These are phyloP conservation scores for Hyperopisus bebe DNA, from an alignment of 2,113 vertebrate genomes.

Conservation along the genomic window DNA sequence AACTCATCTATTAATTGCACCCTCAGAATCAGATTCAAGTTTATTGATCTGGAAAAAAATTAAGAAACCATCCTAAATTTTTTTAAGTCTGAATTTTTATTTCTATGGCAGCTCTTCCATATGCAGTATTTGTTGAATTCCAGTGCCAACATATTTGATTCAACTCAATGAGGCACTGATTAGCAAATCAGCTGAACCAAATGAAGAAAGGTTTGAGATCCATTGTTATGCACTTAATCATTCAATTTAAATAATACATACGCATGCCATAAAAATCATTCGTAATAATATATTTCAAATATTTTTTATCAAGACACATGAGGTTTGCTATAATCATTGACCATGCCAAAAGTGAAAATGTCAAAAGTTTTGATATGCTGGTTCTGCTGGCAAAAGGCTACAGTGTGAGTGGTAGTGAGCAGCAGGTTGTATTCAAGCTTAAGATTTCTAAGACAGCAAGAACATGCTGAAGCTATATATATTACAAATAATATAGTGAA, in stretches of 20 bases:
- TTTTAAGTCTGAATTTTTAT: neutral
- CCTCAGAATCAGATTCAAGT: neutral
- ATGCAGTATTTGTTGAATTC: neutral
- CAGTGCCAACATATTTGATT: neutral
- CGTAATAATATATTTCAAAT: neutral
- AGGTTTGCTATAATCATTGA: neutral
- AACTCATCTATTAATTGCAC: neutral
- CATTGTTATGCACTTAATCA: neutral
- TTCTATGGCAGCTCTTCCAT: neutral
- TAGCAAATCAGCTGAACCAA: neutral
- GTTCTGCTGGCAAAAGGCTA: neutral
- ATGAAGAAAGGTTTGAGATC: neutral
- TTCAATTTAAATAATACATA: neutral
- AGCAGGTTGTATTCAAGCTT: neutral
- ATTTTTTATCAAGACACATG: neutral
- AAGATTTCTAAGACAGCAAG: neutral
- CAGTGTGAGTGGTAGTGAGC: neutral
- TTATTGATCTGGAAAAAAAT: neutral
- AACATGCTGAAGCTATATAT: neutral
- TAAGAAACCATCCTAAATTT: neutral
- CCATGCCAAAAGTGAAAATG: neutral
- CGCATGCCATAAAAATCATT: neutral
- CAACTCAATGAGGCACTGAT: neutral
- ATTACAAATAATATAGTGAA: neutral
- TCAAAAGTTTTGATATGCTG: neutral